These are phyloP conservation scores for Rhadinocentrus ornatus DNA, from an alignment of 2,797 vertebrate species.

Conservation along the genomic window DNA sequence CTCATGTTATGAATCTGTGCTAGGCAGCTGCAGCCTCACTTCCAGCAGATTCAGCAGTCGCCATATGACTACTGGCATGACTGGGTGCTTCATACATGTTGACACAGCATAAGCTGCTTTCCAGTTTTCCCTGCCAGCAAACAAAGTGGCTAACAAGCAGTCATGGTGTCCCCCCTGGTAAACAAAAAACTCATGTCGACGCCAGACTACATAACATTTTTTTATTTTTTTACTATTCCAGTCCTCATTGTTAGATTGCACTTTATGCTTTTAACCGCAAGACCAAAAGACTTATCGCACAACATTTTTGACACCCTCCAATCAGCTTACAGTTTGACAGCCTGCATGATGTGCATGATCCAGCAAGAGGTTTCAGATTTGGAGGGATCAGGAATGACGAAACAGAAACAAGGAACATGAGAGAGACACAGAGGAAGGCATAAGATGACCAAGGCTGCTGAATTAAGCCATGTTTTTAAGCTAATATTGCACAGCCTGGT, in stretches of 20 bases:
- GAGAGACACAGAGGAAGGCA: background rate
- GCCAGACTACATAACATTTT: background rate
- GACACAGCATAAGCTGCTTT: background rate
- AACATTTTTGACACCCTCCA: constrained; percentile 1
- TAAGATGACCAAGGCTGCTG: background rate
- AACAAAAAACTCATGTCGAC: background rate
- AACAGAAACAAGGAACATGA: background rate
- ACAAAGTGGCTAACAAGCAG: constrained; percentile 1
- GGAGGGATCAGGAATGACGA: constrained; percentile 1
- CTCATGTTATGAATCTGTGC: background rate
- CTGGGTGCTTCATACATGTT: background rate
- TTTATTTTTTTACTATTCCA: background rate
- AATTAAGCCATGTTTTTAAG: background rate
- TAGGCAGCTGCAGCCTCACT: background rate
- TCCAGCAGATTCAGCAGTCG: background rate
- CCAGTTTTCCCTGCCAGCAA: background rate
- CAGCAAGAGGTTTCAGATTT: background rate
- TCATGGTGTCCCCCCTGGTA: background rate
- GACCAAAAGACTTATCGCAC: background rate
- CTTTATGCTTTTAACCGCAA: background rate
- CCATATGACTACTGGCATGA: background rate
- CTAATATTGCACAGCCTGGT: background rate
- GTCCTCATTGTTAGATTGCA: background rate
- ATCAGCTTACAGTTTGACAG: constrained; percentile 3
- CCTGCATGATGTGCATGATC: background rate